phyloP scores from a whole-genome alignment of 2,113 vertebrate species.

The Lasiurus borealis region DNA sequence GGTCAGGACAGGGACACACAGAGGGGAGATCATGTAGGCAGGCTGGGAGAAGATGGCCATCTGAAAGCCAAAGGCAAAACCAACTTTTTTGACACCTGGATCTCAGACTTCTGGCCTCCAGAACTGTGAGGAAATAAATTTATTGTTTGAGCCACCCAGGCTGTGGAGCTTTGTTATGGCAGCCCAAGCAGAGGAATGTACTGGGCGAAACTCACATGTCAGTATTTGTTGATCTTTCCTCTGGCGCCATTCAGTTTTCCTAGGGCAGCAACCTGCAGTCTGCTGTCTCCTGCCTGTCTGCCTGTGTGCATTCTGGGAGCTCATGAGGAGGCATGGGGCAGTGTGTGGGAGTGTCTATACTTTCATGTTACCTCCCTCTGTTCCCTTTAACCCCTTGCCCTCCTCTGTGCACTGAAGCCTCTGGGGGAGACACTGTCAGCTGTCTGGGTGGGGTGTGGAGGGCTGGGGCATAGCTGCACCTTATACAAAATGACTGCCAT shows the following conservation, averaged over 20 bases:
- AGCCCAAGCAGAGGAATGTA: background rate
- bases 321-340: fast-evolving
- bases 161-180: background rate
- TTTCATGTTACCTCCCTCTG: background rate
- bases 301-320: background rate
- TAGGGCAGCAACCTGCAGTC: background rate
- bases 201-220: background rate
- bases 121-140: background rate
- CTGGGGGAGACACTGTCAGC: fast-evolving
- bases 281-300: background rate
- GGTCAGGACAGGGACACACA: no score
- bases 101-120: background rate
- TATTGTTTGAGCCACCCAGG: background rate
- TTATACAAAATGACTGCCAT: background rate
- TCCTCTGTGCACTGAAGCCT: background rate
- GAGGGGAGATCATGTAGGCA: background rate
- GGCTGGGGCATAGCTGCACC: background rate
- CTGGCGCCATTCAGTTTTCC: background rate
- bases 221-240: background rate
- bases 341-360: background rate
- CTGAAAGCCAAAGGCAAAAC: background rate
- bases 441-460: background rate
- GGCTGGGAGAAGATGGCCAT: background rate
- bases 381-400: background rate
- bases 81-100: background rate